Evolutionary conservation across 2,888 invertebrate species (phyloP), one percentile per base, ranked within the genome.

Genomic region (Luffia ferchaultella): DNA sequence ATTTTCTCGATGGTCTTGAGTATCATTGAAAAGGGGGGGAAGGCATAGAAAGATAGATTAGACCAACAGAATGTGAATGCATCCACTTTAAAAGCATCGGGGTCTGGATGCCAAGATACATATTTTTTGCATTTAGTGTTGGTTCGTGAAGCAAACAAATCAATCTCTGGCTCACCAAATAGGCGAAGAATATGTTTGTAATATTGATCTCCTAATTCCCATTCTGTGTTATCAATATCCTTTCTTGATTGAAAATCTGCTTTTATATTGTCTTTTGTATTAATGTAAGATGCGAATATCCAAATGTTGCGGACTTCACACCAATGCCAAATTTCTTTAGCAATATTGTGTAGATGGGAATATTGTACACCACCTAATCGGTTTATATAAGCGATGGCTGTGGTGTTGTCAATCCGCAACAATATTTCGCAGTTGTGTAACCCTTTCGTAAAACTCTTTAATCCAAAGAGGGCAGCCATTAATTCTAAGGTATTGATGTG

Each of bases 31-130:
- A 60, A 56, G 5, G 60, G 58, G 1, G 60, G 55, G 45, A 59
- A 60, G 0, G 56, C 56, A 40, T 60, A 62, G 45, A 60, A 60
- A 15, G 42, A 55, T n/a, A 17, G 20, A 5, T 16, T 0, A 1
- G 46, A 18, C 61, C 61, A 62, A 15, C 20, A 18, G 16, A 61
- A n/a, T 1, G 61, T 60, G 42, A 62, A 62, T 2, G 60, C 57
- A 45, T 60, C 52, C 16, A 60, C 47, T 0, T 45, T 44, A 3
- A 19, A 49, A 5, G 60, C 60, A 15, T 55, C 51, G 1, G 61
- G 59, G 18, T 62, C 60, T 1, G 42, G 41, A 7, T 56, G 49
- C 60, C 60, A 61, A 0, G 58, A 56, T 1, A 58, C 44, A 43
- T 53, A 62, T 18, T 16, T 52, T 15, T 45, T 16, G 45, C 53